A percentile compares a stretch with the other conserved stretches of the same genome.
These are phyloP conservation scores for Orientallactaga bullata DNA, from an alignment of 2,113 vertebrate genomes.

Conservation along the genomic window DNA sequence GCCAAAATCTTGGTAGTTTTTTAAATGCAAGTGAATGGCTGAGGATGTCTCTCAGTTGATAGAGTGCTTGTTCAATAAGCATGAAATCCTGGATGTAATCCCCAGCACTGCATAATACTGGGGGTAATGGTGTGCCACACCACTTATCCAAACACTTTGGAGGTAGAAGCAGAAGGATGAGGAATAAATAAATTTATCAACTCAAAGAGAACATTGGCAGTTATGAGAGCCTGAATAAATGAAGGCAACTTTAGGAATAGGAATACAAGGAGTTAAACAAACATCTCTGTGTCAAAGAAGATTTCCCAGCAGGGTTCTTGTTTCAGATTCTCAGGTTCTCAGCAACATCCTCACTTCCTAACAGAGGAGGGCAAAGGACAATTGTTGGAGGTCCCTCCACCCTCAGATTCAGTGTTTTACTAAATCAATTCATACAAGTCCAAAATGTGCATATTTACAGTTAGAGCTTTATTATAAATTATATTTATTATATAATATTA, in stretches of 20 bases:
- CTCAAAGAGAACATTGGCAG: background rate
- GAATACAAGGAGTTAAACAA: background rate
- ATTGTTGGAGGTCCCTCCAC: no score
- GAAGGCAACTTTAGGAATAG: background rate
- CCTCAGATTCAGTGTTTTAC: background rate
- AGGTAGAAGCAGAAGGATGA: no score
- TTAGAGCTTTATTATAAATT: background rate
- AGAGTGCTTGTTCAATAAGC: no score
- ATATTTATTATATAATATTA: no score
- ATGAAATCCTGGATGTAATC: no score
- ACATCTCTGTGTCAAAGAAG: background rate
- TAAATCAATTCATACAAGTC: background rate
- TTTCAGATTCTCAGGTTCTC: background rate
- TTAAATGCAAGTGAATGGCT: no score
- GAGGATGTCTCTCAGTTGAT: no score
- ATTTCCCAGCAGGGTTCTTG: background rate
- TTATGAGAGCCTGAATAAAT: background rate
- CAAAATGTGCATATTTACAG: background rate
- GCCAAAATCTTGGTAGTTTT: background rate
- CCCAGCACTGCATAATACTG: no score
- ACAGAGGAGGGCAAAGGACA: background rate
- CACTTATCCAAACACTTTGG: no score
- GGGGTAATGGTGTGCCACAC: no score
- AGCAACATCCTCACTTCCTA: background rate
- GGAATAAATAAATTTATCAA: background rate